Evolutionary conservation across 2,888 invertebrate genomes (phyloP), one percentile per base, ranked within the genome.

Genomic region (Syrphus vitripennis): DNA sequence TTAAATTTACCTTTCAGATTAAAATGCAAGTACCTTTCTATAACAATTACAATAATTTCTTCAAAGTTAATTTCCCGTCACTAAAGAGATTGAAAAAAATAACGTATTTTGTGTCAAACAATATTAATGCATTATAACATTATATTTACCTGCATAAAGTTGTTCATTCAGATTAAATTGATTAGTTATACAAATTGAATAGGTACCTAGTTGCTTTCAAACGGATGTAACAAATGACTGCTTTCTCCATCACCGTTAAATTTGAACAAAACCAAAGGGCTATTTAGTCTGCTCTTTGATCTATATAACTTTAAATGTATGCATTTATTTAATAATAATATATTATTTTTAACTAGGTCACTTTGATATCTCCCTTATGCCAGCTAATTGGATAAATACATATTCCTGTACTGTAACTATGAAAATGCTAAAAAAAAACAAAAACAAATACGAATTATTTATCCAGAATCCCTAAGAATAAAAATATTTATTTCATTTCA

Each of bases 241-340:
- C 21, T 34, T 57, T 57, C 34, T 34, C 34, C 4, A 4, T 7
- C 10, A 31, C 16, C 19, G 31, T 31, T 16, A 21, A 59, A 37
- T 6, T 37, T 26, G 4, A 19, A 57, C 19, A 31, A 6, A 59
- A 37, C 19, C 21, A 16, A 31, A 21, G 10, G 21, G 6, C 63
- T 42, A 42, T 16, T 63, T 63, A 63, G 24, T 12, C 12, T 63
- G 63, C 16, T 63, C 63, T 63, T 29, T 63, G 63, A 63, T 42
- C 63, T 42, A 63, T 26, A 42, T 63, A 42, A 63, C 24, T 63
- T 63, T 63, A 26, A 63, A 29, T 50, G 7, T 1, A 21, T 24
- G 21, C 48, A 48, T 12, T 24, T 50, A 3, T 26, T 24, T 24
- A 12, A 5, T 26, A 9, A 4, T 3, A 40, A n/a, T 40, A 40